Conservation (phyloP, 1,140 invertebrate species). For the Drosophila sproati region DNA sequence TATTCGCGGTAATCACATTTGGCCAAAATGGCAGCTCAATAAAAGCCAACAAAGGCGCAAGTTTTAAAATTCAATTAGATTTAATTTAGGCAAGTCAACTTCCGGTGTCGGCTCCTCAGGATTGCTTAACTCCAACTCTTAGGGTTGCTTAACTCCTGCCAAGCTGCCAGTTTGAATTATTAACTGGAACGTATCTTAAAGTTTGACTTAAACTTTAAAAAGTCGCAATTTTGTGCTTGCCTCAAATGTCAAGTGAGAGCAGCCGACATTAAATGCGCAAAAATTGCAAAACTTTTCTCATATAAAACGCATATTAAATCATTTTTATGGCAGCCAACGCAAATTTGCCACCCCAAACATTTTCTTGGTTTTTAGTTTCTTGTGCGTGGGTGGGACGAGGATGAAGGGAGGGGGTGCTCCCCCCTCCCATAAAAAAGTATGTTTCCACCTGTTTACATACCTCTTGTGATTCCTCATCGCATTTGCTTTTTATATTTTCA, state of each 20-base stretch:
- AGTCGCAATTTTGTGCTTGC: not conserved
- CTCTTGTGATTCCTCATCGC: conserved; percentile 18
- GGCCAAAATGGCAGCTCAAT: conserved; percentile 40
- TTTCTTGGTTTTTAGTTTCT: conserved; percentile 32
- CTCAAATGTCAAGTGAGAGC: conserved; percentile 28
- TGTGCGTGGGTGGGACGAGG: not conserved
- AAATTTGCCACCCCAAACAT: conserved; percentile 32
- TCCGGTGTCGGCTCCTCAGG: not conserved
- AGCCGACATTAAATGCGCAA: conserved; percentile 39
- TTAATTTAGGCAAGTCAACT: conserved; percentile 41
- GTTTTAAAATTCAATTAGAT: conserved; percentile 49
- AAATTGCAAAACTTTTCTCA: conserved; percentile 58
- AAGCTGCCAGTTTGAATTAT: conserved; percentile 14
- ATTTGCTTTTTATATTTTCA: conserved; percentile 39
- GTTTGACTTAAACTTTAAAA: conserved; percentile 9
- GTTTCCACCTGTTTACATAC: conserved; percentile 48
- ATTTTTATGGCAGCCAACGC: conserved; percentile 50
- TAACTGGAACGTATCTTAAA: conserved; percentile 24
- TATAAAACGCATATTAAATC: conserved; percentile 58
- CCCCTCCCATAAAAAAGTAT: conserved; percentile 22
- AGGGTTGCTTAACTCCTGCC: conserved; percentile 11
- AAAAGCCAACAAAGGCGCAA: conserved; percentile 40
- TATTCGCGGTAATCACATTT: conserved; percentile 47
- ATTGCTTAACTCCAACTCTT: not conserved
- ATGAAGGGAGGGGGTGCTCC: too few relatives aligned